A percentile compares a stretch with the other conserved stretches of the same genome.
Conservation (phyloP, 2,113 vertebrate genomes). For the Oenanthe melanoleuca region DNA sequence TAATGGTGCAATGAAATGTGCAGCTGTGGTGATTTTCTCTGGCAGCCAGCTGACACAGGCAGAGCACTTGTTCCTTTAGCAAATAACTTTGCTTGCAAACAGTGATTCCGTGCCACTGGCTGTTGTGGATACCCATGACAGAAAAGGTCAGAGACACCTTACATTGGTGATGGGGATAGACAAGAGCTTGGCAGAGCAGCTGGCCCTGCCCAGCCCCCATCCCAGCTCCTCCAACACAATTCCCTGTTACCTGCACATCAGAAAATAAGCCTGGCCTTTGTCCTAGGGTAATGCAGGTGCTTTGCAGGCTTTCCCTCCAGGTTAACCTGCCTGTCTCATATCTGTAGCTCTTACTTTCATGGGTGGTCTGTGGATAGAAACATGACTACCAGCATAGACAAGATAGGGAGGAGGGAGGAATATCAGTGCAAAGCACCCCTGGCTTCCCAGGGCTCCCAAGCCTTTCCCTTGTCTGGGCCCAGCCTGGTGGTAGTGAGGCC, state of each 20-base stretch:
- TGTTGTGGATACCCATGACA: accelerated
- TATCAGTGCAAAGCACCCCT: neutral
- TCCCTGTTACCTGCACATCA: accelerated
- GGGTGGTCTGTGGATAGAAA: neutral
- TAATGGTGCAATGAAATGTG: neutral
- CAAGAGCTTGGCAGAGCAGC: neutral
- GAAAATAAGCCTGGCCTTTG: neutral
- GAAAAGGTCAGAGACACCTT: neutral
- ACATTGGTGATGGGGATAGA: neutral
- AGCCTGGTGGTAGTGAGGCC: neutral
- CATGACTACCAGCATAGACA: neutral
- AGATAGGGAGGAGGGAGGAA: neutral
- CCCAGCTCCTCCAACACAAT: neutral
- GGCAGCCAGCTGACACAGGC: neutral
- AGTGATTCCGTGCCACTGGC: neutral
- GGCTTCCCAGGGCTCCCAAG: neutral
- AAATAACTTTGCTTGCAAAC: neutral
- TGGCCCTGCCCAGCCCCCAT: accelerated
- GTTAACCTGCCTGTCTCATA: neutral
- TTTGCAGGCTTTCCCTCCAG: neutral
- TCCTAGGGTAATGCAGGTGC: neutral
- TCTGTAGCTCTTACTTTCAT: neutral
- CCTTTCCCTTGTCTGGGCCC: neutral
- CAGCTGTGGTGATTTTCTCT: neutral
- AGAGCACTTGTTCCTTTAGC: neutral